phyloP scores from a whole-genome alignment of 2,888 invertebrate species.

The Andrena praecox region DNA sequence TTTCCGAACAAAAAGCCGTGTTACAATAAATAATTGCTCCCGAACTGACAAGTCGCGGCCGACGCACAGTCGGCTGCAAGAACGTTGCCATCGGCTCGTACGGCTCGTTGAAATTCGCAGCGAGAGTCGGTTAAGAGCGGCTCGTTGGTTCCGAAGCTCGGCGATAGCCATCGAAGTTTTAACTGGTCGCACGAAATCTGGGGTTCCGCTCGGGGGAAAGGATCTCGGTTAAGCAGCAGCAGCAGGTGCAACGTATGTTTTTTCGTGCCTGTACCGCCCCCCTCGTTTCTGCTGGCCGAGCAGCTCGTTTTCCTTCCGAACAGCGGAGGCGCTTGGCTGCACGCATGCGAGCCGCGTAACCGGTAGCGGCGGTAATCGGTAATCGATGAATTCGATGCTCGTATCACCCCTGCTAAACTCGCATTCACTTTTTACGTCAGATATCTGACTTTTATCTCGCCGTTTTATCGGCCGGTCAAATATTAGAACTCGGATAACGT shows the following conservation, averaged over 20 bases:
- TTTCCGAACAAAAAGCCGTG: too few relatives aligned
- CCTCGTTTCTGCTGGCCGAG: slow-evolving; percentile 38
- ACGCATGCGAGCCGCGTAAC: slow-evolving; percentile 55
- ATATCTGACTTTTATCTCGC: slow-evolving; percentile 49
- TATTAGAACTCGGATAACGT: slow-evolving; percentile 29
- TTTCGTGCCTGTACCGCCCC: slow-evolving; percentile 50
- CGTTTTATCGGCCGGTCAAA: slow-evolving; percentile 53
- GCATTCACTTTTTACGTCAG: slow-evolving; percentile 40
- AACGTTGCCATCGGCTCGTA: background rate
- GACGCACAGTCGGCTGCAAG: too few relatives aligned
- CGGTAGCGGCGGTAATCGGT: slow-evolving; percentile 64
- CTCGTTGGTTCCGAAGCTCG: background rate
- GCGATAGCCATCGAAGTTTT: slow-evolving; percentile 41
- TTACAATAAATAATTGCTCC: too few relatives aligned
- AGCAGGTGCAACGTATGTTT: slow-evolving; percentile 64
- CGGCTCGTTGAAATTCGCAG: slow-evolving; percentile 17
- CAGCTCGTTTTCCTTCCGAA: slow-evolving; percentile 62
- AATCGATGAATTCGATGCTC: slow-evolving; percentile 67
- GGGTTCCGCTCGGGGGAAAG: slow-evolving; percentile 46
- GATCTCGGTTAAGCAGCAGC: slow-evolving; percentile 60
- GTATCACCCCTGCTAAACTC: slow-evolving; percentile 47
- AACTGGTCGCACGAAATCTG: slow-evolving; percentile 49
- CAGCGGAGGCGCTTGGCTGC: slow-evolving; percentile 35
- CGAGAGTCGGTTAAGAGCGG: slow-evolving; percentile 24
- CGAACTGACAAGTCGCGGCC: too few relatives aligned